Percentiles rank a stretch among this genome's conserved stretches.
Conservation (phyloP, 2,113 vertebrate genomes). For the Macquaria australasica region DNA sequence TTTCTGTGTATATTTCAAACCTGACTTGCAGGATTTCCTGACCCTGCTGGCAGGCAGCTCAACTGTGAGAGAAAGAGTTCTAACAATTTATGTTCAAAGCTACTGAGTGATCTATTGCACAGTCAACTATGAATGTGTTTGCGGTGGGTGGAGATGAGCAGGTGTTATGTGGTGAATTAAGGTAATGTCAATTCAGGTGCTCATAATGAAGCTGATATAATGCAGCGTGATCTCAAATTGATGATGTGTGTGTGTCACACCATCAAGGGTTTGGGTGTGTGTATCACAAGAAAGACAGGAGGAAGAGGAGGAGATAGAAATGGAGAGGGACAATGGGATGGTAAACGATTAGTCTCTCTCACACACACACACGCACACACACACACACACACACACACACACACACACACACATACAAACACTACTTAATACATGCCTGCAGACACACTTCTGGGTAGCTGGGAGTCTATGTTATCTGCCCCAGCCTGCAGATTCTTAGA, state of each 20-base stretch:
- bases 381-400: conserved; percentile 20
- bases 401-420: conserved; percentile 24
- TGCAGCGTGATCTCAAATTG: neutral
- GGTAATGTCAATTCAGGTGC: conserved; percentile 38
- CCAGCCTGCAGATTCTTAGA: conserved; percentile 70
- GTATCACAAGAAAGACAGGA: conserved; percentile 52
- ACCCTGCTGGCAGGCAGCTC: conserved; percentile 33
- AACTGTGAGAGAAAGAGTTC: conserved; percentile 1
- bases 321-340: conserved; percentile 54
- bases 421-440: conserved; percentile 71
- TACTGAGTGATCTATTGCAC: conserved; percentile 31
- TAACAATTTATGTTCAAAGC: conserved; percentile 32
- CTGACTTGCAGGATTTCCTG: conserved; percentile 44
- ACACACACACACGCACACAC: neutral
- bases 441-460: conserved; percentile 74
- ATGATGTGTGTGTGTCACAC: neutral
- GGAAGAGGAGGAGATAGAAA: conserved; percentile 31
- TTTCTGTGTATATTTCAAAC: conserved; percentile 53
- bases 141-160: conserved; percentile 56
- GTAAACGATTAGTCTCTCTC: conserved; percentile 32
- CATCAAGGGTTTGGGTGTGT: conserved; percentile 7
- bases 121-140: conserved; percentile 51
- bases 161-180: conserved; percentile 45
- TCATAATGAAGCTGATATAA: conserved; percentile 28
- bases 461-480: conserved; percentile 72